Evolutionary conservation across 1,140 invertebrate genomes (phyloP).

Genomic region (Dendroctonus valens): DNA sequence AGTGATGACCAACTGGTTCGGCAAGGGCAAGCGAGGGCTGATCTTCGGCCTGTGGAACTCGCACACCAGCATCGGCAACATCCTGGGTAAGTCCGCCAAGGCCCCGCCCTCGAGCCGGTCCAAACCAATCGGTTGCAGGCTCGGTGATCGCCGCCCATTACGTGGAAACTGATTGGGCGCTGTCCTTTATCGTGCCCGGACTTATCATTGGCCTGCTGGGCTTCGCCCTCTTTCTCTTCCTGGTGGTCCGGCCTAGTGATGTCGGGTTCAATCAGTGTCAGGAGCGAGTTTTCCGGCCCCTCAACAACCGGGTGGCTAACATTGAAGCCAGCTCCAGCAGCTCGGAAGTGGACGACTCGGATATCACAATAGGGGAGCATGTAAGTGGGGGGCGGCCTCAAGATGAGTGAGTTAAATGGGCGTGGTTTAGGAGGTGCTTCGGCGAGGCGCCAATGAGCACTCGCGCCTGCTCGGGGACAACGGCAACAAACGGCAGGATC

Average conservation of each 20-base stretch:
- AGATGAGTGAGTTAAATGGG: too few species aligned
- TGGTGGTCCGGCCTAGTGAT: conserved; percentile 75
- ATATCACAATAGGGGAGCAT: conserved; percentile 49
- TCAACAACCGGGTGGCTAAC: conserved; percentile 42
- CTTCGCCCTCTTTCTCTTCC: conserved; percentile 81
- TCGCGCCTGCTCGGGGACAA: conserved; percentile 48
- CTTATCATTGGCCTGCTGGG: conserved; percentile 76
- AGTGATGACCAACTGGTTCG: conserved; percentile 94
- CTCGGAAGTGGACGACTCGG: conserved; percentile 50
- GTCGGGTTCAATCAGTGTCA: conserved; percentile 62
- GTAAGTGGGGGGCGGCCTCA: conserved; percentile 34
- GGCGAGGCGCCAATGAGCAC: conserved; percentile 51
- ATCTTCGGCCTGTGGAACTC: conserved; percentile 98
- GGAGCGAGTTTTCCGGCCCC: conserved; percentile 27
- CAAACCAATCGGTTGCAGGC: conserved; percentile 45
- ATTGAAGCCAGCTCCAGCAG: conserved; percentile 34
- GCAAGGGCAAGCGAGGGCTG: conserved; percentile 83
- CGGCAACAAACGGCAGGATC: conserved; percentile 27
- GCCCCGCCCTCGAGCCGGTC: neutral
- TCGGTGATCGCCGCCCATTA: conserved; percentile 79
- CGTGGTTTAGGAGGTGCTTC: conserved; percentile 51
- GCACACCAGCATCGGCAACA: conserved; percentile 94
- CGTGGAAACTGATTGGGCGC: conserved; percentile 84
- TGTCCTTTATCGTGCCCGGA: conserved; percentile 92
- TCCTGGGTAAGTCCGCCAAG: conserved; percentile 63